Evolutionary conservation across 2,888 invertebrate species (phyloP).

Genomic region (Galeopsomyia nigrocyanea): DNA sequence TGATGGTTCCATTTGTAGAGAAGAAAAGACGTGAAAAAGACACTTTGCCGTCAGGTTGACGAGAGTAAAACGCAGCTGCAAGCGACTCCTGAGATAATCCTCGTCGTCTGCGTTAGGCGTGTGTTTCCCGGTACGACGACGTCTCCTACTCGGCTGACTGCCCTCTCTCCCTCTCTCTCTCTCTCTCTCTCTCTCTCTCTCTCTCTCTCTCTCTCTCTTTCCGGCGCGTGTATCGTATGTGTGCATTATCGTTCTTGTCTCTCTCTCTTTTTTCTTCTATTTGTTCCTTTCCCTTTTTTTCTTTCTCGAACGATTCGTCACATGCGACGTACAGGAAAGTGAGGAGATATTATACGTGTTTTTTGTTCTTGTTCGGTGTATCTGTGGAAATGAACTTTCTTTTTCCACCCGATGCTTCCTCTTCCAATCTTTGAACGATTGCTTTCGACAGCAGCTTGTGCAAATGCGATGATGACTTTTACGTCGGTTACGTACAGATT

Average conservation of each 20-base stretch:
- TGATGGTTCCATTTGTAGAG: background rate
- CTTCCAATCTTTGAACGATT: too few species aligned
- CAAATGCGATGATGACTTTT: too few species aligned
- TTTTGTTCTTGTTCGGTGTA: too few species aligned
- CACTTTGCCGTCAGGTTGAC: background rate
- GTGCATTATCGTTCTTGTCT: background rate
- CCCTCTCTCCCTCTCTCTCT: background rate
- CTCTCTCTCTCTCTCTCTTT: background rate
- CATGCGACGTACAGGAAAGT: background rate
- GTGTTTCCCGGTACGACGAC: background rate
- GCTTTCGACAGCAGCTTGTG: too few species aligned
- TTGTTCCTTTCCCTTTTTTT: background rate
- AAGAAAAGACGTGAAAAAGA: background rate
- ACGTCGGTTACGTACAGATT: too few species aligned
- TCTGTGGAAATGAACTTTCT: too few species aligned
- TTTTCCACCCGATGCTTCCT: too few species aligned
- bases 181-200: background rate
- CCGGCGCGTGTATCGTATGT: background rate
- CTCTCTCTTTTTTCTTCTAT: constrained; percentile 2
- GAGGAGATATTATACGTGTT: background rate
- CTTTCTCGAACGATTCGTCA: background rate
- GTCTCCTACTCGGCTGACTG: constrained; percentile 1
- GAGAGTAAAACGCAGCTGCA: too few species aligned
- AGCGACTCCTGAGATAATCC: too few species aligned
- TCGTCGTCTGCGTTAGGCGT: too few species aligned